Evolutionary conservation across 1,140 invertebrate genomes (phyloP), one percentile per base, ranked within the genome.

Genomic region (Eurosta solidaginis): DNA sequence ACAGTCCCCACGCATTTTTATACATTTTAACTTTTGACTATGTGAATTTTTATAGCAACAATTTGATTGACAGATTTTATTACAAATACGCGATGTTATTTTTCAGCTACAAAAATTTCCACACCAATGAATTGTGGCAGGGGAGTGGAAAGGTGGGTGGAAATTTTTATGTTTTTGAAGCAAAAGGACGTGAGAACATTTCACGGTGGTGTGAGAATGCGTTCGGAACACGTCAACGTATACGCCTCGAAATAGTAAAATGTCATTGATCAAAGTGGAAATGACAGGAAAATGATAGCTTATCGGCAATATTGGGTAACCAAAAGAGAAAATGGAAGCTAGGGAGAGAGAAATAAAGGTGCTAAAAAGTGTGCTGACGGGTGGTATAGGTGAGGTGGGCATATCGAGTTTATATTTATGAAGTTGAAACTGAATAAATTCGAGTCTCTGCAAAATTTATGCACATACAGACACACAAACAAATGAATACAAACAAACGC

Each of bases 51-150:
- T 68, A 68, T 68, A 29, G 33, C 59, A 68, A 68, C 59, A 68
- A 68, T 42, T 42, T 68, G 59, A 42, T 68, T 68, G 59, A 68
- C 33, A 42, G n/a, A 68, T 68, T 68, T 68, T 68, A 68, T 68
- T 68, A 68, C 59, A 33, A 68, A 42, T 68, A 68, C 59, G 59
- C 54, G 54, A 59, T 33, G 27, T 29, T 33, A 47, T 47, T 17
- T 47, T 17, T 47, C 45, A 47, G 45, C 45, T 14, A n/a, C 10
- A 29, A 12, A 33, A 29, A 59, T 27, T 17, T 25, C 22, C 22
- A 22, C 29, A 29, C 54, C 27, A 36, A 29, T 22, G 22, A 33
- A 1, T 0, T 5, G 6, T 10, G 1, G 9, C 5, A 3, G 29
- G 4, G 29, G 54, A 20, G 45, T 47, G 45, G 45, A 44, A 12